Evolutionary conservation across 2,113 vertebrate genomes (phyloP).

Genomic region (Dipodomys stephensi): DNA sequence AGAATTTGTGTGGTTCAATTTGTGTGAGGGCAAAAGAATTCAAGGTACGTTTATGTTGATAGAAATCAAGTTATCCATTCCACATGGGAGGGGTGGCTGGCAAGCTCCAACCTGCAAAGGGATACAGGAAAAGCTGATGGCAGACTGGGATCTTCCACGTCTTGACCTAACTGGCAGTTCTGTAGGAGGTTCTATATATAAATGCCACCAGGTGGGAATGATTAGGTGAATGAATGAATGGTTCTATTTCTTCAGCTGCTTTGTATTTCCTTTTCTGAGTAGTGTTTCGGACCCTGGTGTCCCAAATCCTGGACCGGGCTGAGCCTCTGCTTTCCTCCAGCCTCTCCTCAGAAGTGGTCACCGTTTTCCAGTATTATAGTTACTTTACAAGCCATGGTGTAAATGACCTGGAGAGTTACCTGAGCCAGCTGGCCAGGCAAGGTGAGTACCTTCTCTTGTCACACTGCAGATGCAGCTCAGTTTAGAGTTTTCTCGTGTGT

Average conservation of each 20-base stretch:
- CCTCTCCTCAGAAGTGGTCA: slow-evolving; percentile 92
- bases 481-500: not conserved
- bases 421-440: slow-evolving; percentile 93
- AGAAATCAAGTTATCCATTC: not conserved
- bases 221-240: not conserved
- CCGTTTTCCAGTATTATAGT: slow-evolving; percentile 94
- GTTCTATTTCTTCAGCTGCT: not conserved
- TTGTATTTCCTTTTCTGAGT: slow-evolving; percentile 26
- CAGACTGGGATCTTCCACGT: not conserved
- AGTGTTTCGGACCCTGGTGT: slow-evolving; percentile 93
- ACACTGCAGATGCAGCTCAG: not conserved
- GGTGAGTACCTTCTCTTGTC: slow-evolving; percentile 82
- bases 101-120: not conserved
- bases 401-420: slow-evolving; percentile 91
- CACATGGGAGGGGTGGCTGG: not conserved
- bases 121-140: not conserved
- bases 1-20: not conserved
- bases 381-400: slow-evolving; percentile 91
- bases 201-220: not conserved
- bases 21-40: not conserved
- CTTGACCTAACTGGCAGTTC: not conserved
- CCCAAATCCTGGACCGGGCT: slow-evolving; percentile 93
- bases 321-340: slow-evolving; percentile 88
- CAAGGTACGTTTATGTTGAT: too few species aligned
- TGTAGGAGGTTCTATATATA: not conserved